A percentile compares a stretch with the other conserved stretches of the same genome.
These are phyloP conservation scores for Seladonia tumulorum DNA, from an alignment of 2,888 invertebrate species.

Conservation along the genomic window DNA sequence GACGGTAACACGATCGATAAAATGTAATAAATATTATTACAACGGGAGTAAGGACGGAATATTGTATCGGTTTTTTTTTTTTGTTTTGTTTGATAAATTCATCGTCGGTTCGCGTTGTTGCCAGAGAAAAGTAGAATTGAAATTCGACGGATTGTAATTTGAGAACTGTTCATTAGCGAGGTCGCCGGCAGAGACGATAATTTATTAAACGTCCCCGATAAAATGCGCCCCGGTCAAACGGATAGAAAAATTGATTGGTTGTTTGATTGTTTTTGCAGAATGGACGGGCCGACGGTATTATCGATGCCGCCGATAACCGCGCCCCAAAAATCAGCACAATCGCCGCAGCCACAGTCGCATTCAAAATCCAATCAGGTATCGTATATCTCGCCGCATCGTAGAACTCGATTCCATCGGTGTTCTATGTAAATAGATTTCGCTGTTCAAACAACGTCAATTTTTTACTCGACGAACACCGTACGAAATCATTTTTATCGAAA, in stretches of 20 bases:
- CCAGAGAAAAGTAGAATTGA: conserved; percentile 29
- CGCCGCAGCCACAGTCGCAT: conserved; percentile 83
- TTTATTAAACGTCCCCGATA: conserved; percentile 15
- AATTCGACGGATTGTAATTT: conserved; percentile 25
- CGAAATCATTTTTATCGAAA: background rate
- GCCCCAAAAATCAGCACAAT: conserved; percentile 85
- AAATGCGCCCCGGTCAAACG: background rate
- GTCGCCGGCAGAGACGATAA: background rate
- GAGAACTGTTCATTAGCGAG: conserved; percentile 28
- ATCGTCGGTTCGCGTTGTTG: background rate
- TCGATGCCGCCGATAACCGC: conserved; percentile 84
- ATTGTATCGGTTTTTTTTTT: conserved; percentile 24
- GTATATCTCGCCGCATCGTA: conserved; percentile 18
- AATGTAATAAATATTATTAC: conserved; percentile 76
- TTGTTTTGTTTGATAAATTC: background rate
- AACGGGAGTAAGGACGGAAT: conserved; percentile 43
- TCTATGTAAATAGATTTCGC: background rate
- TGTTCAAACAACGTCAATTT: background rate
- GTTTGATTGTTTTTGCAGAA: conserved; percentile 71
- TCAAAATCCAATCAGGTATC: conserved; percentile 87
- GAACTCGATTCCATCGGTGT: conserved; percentile 15
- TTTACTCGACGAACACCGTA: background rate
- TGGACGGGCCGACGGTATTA: conserved; percentile 86
- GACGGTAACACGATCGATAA: conserved; percentile 63
- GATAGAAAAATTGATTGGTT: conserved; percentile 37